These are phyloP conservation scores for Heliconius congener DNA, from an alignment of 1,140 invertebrate species.

Conservation along the genomic window DNA sequence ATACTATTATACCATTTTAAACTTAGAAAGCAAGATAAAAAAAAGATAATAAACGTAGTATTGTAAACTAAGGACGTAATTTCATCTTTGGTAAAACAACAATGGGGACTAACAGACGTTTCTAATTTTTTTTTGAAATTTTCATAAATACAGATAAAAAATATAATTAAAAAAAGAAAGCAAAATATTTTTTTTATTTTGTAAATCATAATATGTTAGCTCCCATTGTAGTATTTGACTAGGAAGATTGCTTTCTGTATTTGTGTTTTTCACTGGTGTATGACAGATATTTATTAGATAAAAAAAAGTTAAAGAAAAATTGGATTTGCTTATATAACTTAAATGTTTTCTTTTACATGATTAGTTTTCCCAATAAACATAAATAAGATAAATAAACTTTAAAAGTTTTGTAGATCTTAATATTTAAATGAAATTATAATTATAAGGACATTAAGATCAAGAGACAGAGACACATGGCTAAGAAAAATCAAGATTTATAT, in stretches of 20 bases:
- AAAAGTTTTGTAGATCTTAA: neutral
- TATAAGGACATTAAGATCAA: neutral
- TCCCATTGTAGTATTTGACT: slow-evolving; percentile 32
- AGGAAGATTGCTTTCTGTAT: slow-evolving; percentile 25
- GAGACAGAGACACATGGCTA: too few relatives aligned
- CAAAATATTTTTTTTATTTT: neutral
- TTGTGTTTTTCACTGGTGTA: neutral
- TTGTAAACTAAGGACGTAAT: slow-evolving; percentile 20
- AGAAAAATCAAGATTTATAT: neutral
- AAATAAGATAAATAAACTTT: neutral
- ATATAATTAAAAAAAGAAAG: neutral
- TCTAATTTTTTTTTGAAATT: neutral
- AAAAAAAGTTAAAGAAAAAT: neutral
- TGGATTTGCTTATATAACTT: neutral
- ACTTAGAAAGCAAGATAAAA: slow-evolving; percentile 19
- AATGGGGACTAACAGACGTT: slow-evolving; percentile 20
- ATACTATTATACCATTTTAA: neutral
- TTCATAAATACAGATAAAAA: neutral
- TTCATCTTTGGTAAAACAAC: slow-evolving; percentile 33
- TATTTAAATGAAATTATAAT: slow-evolving; percentile 15
- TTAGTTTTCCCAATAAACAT: neutral
- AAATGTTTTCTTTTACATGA: neutral
- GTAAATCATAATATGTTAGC: slow-evolving; percentile 22
- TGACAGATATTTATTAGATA: neutral
- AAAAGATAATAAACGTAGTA: slow-evolving; percentile 1